Evolutionary conservation across 2,888 invertebrate genomes (phyloP), one percentile per base, ranked within the genome.

Genomic region (Xanthorhoe designata): DNA sequence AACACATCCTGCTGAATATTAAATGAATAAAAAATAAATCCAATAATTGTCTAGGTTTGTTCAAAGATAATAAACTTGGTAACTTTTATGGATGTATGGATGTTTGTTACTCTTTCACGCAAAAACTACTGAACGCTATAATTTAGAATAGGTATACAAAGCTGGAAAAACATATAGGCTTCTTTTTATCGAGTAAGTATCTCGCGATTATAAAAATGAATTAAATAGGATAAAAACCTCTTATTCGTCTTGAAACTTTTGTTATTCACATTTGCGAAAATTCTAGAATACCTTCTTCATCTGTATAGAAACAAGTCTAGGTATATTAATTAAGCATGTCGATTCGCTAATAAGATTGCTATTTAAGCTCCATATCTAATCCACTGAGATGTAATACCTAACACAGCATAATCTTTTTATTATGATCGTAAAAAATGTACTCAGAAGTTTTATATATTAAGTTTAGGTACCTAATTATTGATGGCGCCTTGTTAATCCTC

Each of bases 1-100:
- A 38, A 60, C 68, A 86, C 80, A 90, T 89, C 89, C 89, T 89
- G 89, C 77, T 89, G 69, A 61, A 78, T 81, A 76, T 75, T 51
- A 75, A 83, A 75, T 76, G 66, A 67, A 42, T 35, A 57, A 54
- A 15, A 52, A 9, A 15, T 15, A 24, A 24, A 9, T 35, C n/a
- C 42, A 42, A 4, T 50, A 29, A 10, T 42, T 29, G 8, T 6
- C 7, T 32, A 13, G 38, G 9, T 38, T 13, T 13, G 38, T 38
- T 2, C 38, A 10, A 9, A 38, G 38, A 32, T 24, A 32, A 7
- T 32, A 6, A 32, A 6, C 32, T 32, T 32, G 32, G 32, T 32
- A 35, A 7, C 6, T 35, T 35, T 35, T 35, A 35, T 6, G 9
- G 35, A 7, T 35, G 35, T 24, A 24, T 24, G 24, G 1, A 3